Percentiles rank a stretch among this genome's conserved stretches.
Conservation (phyloP, 2,113 vertebrate genomes). For the Vicugna pacos region DNA sequence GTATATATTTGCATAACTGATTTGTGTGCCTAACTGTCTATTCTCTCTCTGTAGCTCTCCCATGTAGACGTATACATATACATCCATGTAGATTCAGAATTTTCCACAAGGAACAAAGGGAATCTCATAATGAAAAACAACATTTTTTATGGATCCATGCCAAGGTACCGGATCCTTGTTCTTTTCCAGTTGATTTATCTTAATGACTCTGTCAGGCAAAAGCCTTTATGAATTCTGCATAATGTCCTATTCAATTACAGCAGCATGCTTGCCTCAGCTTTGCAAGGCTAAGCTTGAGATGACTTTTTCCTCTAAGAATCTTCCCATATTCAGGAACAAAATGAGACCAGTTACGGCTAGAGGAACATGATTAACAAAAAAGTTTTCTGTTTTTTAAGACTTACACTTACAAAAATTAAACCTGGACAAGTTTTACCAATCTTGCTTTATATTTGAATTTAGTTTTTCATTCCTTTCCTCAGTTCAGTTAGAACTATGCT, state of each 20-base stretch:
- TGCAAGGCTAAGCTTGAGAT: slow-evolving; percentile 4
- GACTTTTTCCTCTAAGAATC: slow-evolving; percentile 5
- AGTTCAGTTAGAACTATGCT: slow-evolving; percentile 41
- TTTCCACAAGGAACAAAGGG: slow-evolving; percentile 75
- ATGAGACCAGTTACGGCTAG: background rate
- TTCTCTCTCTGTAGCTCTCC: background rate
- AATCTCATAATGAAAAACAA: slow-evolving; percentile 74
- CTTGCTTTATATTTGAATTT: slow-evolving; percentile 63
- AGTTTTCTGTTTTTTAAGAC: slow-evolving; percentile 53
- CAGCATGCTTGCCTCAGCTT: background rate
- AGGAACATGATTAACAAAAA: background rate
- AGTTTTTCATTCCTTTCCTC: slow-evolving; percentile 43
- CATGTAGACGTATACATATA: slow-evolving; percentile 31
- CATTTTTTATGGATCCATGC: slow-evolving; percentile 62
- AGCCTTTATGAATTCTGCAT: slow-evolving; percentile 58
- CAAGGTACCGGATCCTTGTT: slow-evolving; percentile 65
- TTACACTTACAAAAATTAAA: slow-evolving; percentile 37
- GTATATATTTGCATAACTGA: background rate
- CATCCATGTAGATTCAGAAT: background rate
- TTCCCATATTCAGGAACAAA: background rate
- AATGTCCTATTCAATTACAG: slow-evolving; percentile 27
- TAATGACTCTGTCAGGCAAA: slow-evolving; percentile 72
- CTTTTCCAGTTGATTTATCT: slow-evolving; percentile 76
- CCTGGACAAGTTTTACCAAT: slow-evolving; percentile 60
- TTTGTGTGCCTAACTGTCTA: background rate